Evolutionary conservation across 2,113 vertebrate species (phyloP).

Genomic region (Morone saxatilis): DNA sequence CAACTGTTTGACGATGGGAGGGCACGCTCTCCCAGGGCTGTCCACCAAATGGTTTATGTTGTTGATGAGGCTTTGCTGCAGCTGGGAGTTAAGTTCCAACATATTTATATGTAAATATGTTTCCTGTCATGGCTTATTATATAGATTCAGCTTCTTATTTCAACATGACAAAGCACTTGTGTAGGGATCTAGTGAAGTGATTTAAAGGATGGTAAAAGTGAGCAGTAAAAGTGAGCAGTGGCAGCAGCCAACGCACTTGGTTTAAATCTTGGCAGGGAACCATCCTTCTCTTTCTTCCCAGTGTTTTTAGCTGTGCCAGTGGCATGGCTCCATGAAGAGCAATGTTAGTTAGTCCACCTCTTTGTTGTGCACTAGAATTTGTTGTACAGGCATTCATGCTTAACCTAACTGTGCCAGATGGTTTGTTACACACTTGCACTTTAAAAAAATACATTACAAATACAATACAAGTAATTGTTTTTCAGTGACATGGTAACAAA

Average conservation of each 20-base stretch:
- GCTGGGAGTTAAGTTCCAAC: constrained; percentile 11
- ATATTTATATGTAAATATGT: constrained; percentile 22
- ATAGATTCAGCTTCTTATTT: constrained; percentile 4
- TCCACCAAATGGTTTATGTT: constrained; percentile 44
- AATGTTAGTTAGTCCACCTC: neutral
- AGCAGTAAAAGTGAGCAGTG: neutral
- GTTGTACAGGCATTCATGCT: no score
- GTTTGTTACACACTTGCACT: no score
- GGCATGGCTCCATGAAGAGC: neutral
- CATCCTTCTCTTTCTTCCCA: neutral
- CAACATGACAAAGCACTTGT: constrained; percentile 19
- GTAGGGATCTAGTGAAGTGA: neutral
- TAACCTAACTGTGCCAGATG: no score
- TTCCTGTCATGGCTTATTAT: constrained; percentile 1
- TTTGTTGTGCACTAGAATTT: neutral
- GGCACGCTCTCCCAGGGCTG: neutral
- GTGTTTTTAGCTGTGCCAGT: neutral
- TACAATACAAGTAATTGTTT: no score
- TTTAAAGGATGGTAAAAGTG: constrained; percentile 31
- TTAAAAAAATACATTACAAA: no score
- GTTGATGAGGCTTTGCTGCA: constrained; percentile 8
- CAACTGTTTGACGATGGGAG: constrained; percentile 32
- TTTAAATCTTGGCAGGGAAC: neutral
- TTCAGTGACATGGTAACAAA: no score
- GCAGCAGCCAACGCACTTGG: neutral